Evolutionary conservation across 2,113 vertebrate species (phyloP).

Genomic region (Silurus asotus): DNA sequence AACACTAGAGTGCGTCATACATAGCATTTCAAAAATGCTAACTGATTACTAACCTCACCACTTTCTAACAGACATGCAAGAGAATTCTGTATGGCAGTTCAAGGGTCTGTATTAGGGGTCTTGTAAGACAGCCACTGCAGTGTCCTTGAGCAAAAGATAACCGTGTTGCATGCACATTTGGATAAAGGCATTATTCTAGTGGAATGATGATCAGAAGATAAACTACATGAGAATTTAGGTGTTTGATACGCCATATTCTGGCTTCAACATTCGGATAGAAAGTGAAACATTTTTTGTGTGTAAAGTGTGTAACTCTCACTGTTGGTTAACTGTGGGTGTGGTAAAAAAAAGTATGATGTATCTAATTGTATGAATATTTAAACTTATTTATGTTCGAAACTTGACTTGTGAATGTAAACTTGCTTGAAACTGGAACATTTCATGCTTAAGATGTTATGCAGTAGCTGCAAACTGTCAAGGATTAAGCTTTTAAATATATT

Average conservation of each 20-base stretch:
- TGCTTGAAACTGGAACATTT: not conserved
- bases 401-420: not conserved
- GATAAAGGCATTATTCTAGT: not conserved
- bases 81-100: not conserved
- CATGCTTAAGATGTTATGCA: not conserved
- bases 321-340: not conserved
- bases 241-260: not conserved
- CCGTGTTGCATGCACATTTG: not conserved
- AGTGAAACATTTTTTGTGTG: not conserved
- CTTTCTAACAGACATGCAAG: not conserved
- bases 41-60: not conserved
- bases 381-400: slow-evolving; percentile 1
- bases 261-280: not conserved
- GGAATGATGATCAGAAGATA: not conserved
- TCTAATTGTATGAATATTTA: not conserved
- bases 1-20: not conserved
- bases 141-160: not conserved
- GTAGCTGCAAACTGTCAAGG: not conserved
- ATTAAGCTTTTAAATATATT: not conserved
- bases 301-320: not conserved
- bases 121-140: not conserved
- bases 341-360: not conserved
- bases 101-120: not conserved
- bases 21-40: not conserved
- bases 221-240: not conserved